These are phyloP conservation scores for Bubo blakistoni DNA, from an alignment of 2,113 vertebrate genomes.

Conservation along the genomic window DNA sequence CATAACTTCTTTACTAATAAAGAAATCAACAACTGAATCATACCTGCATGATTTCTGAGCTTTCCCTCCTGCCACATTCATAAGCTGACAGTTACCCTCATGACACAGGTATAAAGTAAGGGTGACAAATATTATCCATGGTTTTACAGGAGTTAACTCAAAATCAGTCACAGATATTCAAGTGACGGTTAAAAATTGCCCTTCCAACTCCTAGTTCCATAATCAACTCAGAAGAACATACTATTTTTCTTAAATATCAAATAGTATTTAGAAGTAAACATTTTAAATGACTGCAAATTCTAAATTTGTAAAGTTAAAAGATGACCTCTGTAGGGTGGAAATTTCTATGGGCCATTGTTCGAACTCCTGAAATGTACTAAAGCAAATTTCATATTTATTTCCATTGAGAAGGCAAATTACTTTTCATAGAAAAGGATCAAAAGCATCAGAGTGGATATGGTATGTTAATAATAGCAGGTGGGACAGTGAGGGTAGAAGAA, in stretches of 20 bases:
- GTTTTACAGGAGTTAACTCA: background rate
- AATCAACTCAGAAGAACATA: background rate
- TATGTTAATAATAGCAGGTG: slow-evolving; percentile 70
- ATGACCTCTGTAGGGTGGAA: slow-evolving; percentile 25
- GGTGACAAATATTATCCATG: background rate
- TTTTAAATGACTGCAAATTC: slow-evolving; percentile 63
- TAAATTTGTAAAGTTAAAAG: slow-evolving; percentile 48
- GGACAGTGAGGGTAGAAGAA: slow-evolving; percentile 50
- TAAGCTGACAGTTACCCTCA: background rate
- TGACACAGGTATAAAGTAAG: background rate
- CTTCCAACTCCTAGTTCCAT: background rate
- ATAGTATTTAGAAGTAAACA: slow-evolving; percentile 2
- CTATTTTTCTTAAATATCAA: slow-evolving; percentile 40
- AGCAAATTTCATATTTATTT: slow-evolving; percentile 67
- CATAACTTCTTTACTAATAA: background rate
- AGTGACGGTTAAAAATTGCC: background rate
- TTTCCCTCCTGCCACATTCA: background rate
- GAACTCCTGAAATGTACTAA: slow-evolving; percentile 64
- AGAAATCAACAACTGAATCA: background rate
- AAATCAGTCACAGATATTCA: background rate
- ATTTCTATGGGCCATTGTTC: slow-evolving; percentile 43
- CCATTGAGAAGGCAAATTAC: slow-evolving; percentile 71
- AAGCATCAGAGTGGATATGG: slow-evolving; percentile 51
- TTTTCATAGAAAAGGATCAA: slow-evolving; percentile 62
- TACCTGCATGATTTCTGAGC: background rate